phyloP scores from a whole-genome alignment of 1,140 invertebrate species.

The Polypedilum vanderplanki region DNA sequence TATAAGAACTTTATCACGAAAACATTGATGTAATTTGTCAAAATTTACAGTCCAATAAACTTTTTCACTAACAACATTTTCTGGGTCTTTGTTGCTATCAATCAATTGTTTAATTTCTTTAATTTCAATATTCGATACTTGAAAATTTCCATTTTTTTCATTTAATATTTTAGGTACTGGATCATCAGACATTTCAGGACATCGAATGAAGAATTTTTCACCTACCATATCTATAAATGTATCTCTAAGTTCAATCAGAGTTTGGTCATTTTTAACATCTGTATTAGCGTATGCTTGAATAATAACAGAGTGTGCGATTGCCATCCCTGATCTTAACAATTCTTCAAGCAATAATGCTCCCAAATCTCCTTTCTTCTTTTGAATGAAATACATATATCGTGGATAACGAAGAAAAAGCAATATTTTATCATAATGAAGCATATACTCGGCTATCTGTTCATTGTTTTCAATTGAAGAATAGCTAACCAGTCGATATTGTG shows the following conservation, averaged over 20 bases:
- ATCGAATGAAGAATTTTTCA: constrained; percentile 41
- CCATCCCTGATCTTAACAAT: constrained; percentile 59
- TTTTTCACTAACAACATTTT: constrained; percentile 43
- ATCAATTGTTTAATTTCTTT: constrained; percentile 39
- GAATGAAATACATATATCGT: constrained; percentile 57
- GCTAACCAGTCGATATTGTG: constrained; percentile 69
- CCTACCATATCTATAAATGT: constrained; percentile 38
- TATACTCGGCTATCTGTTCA: constrained; percentile 60
- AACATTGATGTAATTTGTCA: constrained; percentile 75
- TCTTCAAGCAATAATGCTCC: constrained; percentile 69
- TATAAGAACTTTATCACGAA: constrained; percentile 71
- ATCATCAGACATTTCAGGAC: constrained; percentile 34
- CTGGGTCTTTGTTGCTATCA: constrained; percentile 36
- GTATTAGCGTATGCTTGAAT: constrained; percentile 51
- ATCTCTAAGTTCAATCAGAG: constrained; percentile 33
- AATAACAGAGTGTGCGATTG: constrained; percentile 57
- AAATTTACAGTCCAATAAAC: constrained; percentile 74
- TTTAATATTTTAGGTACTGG: constrained; percentile 34
- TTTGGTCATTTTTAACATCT: constrained; percentile 44
- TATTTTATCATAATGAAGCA: constrained; percentile 56
- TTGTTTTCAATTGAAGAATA: constrained; percentile 53
- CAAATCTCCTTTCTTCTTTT: constrained; percentile 63
- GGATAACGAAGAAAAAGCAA: constrained; percentile 67
- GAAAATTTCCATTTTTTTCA: constrained; percentile 34
- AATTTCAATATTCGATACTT: constrained; percentile 46